phyloP scores from a whole-genome alignment of 1,140 invertebrate species.

The Papilio polyxenes region DNA sequence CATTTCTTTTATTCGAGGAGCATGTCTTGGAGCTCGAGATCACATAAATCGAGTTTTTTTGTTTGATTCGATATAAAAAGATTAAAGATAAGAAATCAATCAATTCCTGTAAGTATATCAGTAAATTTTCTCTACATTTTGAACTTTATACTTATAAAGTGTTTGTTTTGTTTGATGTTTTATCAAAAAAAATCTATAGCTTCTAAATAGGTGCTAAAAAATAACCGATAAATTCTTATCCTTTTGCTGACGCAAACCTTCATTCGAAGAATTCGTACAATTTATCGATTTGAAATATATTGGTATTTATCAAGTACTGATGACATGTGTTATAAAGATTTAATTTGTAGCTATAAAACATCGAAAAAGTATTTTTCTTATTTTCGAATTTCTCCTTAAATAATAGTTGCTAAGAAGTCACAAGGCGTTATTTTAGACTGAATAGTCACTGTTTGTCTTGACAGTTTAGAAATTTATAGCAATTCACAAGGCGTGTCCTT shows the following conservation, averaged over 20 bases:
- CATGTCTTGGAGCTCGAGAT: neutral
- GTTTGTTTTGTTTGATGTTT: too few relatives aligned
- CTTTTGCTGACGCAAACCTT: neutral
- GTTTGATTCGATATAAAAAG: neutral
- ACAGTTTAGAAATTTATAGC: too few relatives aligned
- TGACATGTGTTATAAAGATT: neutral
- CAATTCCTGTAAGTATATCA: neutral
- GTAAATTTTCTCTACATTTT: neutral
- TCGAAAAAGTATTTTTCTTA: neutral
- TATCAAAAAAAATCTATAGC: too few relatives aligned
- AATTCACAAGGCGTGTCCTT: too few relatives aligned
- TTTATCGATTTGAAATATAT: neutral
- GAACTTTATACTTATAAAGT: too few relatives aligned
- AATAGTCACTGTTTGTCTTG: too few relatives aligned
- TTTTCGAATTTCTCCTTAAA: neutral
- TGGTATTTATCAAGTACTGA: neutral
- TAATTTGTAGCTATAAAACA: neutral
- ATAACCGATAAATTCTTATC: neutral
- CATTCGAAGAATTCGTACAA: neutral
- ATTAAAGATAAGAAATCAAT: neutral
- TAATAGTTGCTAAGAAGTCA: too few relatives aligned
- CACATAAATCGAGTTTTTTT: neutral
- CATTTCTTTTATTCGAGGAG: neutral
- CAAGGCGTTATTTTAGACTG: too few relatives aligned
- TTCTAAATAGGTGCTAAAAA: too few relatives aligned